These are phyloP conservation scores for Morelia viridis DNA, from an alignment of 2,797 vertebrate species.

Conservation along the genomic window DNA sequence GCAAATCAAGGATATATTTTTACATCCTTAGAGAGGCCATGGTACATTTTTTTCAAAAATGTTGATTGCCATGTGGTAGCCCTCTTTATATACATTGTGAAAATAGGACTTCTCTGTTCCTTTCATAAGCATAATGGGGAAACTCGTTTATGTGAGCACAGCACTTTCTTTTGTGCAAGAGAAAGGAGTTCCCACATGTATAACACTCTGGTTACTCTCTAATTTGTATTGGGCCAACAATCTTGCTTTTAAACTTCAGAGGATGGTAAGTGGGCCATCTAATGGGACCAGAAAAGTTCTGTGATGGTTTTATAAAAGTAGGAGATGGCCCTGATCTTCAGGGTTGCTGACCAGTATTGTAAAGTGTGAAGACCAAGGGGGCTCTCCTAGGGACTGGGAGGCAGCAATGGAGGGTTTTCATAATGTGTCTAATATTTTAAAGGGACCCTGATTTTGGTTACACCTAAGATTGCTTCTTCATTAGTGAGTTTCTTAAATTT, in stretches of 20 bases:
- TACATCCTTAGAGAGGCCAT: not conserved
- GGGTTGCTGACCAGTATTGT: not conserved
- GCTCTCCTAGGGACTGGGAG: not conserved
- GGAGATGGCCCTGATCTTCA: not conserved
- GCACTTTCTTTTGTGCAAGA: not conserved
- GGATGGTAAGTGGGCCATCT: not conserved
- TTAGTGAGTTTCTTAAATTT: not conserved
- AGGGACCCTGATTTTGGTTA: not conserved
- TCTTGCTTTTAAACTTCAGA: not conserved
- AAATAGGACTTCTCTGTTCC: not conserved
- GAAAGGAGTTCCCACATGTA: not conserved
- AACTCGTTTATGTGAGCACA: not conserved
- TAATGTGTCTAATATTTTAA: not conserved
- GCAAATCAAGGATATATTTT: not conserved
- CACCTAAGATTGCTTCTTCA: not conserved
- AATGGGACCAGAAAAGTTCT: too few species aligned
- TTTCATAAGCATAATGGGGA: not conserved
- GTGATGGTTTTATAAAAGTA: not conserved
- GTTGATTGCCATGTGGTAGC: not conserved
- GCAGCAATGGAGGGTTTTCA: not conserved
- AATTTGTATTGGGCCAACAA: not conserved
- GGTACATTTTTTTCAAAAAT: not conserved
- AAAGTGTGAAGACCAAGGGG: not conserved
- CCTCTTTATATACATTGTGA: not conserved
- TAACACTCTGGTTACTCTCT: not conserved